Evolutionary conservation across 2,888 invertebrate species (phyloP).

Genomic region (Synergus gifuensis): DNA sequence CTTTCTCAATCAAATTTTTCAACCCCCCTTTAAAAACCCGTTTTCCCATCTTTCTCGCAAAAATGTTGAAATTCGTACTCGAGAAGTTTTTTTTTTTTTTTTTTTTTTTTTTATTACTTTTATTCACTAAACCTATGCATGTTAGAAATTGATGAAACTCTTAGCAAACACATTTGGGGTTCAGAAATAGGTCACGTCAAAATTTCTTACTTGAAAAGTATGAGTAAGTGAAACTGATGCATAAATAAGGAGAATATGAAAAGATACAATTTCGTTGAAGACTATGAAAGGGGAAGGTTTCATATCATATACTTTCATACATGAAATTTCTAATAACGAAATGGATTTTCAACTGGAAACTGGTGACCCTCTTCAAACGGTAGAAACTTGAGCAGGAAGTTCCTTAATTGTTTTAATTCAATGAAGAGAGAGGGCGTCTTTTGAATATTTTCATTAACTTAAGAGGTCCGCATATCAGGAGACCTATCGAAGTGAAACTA

Average conservation of each 20-base stretch:
- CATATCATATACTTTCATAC: neutral
- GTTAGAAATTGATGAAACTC: no score
- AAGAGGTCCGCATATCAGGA: constrained; percentile 57
- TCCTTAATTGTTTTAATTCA: constrained; percentile 66
- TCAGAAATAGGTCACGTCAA: constrained; percentile 24
- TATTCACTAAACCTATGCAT: neutral
- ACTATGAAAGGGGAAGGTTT: constrained; percentile 16
- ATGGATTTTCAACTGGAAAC: constrained; percentile 49
- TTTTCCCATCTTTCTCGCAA: no score
- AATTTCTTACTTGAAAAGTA: constrained; percentile 3
- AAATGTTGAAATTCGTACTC: neutral
- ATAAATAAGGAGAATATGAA: constrained; percentile 40
- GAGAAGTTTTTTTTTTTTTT: no score
- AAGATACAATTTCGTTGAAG: constrained; percentile 32
- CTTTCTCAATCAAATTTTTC: neutral
- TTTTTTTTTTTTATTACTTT: no score
- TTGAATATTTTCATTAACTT: constrained; percentile 70
- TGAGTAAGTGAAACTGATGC: constrained; percentile 31
- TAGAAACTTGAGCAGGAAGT: constrained; percentile 23
- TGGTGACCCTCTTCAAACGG: neutral
- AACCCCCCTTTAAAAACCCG: no score
- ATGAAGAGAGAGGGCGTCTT: constrained; percentile 59
- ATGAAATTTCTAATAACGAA: constrained; percentile 57
- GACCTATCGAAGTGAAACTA: constrained; percentile 55
- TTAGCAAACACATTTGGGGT: neutral